These are phyloP conservation scores for Paracentrotus lividus DNA, from an alignment of 53 echinoderm and acorn worm genomes.

Conservation along the genomic window DNA sequence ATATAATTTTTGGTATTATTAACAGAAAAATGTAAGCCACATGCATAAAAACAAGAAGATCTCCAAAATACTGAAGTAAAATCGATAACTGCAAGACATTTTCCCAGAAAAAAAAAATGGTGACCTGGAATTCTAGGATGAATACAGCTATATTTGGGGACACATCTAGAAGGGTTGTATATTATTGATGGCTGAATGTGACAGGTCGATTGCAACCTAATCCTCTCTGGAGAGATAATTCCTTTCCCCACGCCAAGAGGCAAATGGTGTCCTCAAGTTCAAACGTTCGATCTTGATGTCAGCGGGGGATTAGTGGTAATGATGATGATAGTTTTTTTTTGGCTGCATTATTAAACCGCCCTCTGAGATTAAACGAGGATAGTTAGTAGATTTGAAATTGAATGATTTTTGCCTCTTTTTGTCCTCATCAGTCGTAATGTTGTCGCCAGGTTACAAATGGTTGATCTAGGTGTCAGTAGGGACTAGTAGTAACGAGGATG, in stretches of 20 bases:
- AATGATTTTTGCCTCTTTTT: no score
- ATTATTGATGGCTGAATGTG: slow-evolving; percentile 46
- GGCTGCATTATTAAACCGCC: no score
- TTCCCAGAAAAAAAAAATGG: background rate
- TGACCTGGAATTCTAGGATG: background rate
- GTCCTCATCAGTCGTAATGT: no score
- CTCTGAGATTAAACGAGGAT: no score
- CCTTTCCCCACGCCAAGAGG: background rate
- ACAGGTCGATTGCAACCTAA: background rate
- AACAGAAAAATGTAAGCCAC: background rate
- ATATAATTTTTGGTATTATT: background rate
- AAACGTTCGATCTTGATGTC: background rate
- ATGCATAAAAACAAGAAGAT: background rate
- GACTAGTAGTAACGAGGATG: background rate
- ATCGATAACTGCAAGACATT: background rate
- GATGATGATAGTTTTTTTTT: no score
- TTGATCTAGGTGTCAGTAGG: background rate
- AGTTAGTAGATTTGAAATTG: no score
- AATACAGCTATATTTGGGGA: background rate
- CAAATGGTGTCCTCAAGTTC: slow-evolving; percentile 11
- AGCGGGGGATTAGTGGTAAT: slow-evolving; percentile 14
- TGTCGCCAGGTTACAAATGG: background rate
- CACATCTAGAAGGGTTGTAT: background rate
- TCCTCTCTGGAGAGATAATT: background rate
- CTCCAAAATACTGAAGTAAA: background rate